Evolutionary conservation across 2,113 vertebrate genomes (phyloP).

Genomic region (Sapayoa aenigma): DNA sequence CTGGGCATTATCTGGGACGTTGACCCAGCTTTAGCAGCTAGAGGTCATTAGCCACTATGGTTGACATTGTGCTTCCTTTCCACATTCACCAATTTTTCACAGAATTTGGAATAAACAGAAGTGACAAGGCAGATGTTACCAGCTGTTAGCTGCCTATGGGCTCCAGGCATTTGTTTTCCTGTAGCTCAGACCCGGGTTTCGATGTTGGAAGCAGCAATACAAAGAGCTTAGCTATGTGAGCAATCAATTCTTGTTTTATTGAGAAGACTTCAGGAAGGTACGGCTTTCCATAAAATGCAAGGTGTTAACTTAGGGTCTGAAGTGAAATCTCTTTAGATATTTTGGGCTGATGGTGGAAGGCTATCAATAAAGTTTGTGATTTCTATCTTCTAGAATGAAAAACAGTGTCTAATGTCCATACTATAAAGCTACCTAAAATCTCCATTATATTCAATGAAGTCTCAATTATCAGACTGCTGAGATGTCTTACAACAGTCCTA

Average conservation of each 20-base stretch:
- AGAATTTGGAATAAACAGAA: neutral
- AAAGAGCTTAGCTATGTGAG: neutral
- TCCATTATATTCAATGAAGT: neutral
- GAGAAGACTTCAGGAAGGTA: neutral
- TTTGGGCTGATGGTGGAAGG: neutral
- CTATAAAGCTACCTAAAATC: neutral
- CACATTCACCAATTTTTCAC: rapidly evolving
- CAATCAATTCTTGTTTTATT: neutral
- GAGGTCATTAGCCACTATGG: neutral
- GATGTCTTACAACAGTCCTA: neutral
- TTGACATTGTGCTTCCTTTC: neutral
- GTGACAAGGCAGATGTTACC: neutral
- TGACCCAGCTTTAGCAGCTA: neutral
- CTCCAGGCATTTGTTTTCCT: neutral
- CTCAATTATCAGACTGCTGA: neutral
- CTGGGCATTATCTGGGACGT: neutral
- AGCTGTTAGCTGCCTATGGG: neutral
- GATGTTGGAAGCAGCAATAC: neutral
- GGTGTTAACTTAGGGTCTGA: neutral
- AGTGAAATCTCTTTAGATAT: neutral
- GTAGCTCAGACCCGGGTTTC: neutral
- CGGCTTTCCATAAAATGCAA: neutral
- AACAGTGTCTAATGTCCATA: neutral
- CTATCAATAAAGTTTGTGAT: neutral
- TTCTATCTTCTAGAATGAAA: neutral